phyloP scores from a whole-genome alignment of 2,113 vertebrate species.

The Pelecanus crispus region DNA sequence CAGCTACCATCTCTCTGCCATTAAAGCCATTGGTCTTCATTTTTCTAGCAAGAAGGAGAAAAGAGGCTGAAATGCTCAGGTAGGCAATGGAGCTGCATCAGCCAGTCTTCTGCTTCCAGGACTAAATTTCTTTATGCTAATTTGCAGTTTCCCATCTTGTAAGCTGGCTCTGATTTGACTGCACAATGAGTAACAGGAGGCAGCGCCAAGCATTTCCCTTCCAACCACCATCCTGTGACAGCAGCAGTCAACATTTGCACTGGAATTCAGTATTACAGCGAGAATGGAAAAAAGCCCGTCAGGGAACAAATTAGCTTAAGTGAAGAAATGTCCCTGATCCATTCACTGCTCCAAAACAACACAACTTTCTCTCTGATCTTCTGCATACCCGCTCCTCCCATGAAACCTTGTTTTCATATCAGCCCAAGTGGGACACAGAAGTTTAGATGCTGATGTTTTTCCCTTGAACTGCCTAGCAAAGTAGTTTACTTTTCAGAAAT shows the following conservation, averaged over 20 bases:
- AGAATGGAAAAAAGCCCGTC: slow-evolving; percentile 2
- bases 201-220: not conserved
- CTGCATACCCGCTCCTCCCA: not conserved
- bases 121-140: not conserved
- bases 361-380: not conserved
- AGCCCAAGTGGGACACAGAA: not conserved
- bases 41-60: not conserved
- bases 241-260: not conserved
- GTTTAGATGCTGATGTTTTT: not conserved
- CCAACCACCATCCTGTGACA: slow-evolving; percentile 23
- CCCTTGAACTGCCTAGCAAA: not conserved
- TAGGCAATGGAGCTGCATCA: not conserved
- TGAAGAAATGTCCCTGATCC: not conserved
- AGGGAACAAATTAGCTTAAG: slow-evolving; percentile 17
- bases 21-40: not conserved
- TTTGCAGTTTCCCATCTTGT: not conserved
- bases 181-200: slow-evolving; percentile 17
- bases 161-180: not conserved
- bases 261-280: slow-evolving; percentile 25
- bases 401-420: not conserved
- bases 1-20: not conserved
- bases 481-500: not conserved
- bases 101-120: not conserved
- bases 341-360: not conserved
- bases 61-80: not conserved